These are phyloP conservation scores for Nothoprocta perdicaria DNA, from an alignment of 2,113 vertebrate species.

Conservation along the genomic window DNA sequence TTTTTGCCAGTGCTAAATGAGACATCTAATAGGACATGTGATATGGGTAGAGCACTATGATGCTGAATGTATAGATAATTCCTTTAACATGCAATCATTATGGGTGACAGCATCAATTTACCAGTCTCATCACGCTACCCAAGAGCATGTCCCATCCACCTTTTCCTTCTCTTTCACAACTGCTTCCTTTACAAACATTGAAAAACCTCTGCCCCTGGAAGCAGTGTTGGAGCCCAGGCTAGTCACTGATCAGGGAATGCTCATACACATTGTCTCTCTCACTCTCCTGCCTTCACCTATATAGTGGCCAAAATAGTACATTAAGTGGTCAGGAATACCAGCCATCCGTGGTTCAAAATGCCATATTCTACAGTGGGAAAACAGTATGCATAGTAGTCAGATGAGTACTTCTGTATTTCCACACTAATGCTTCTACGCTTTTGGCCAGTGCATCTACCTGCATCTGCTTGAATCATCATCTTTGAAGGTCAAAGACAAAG, in stretches of 20 bases:
- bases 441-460: neutral
- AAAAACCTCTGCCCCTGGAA: neutral
- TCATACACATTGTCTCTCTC: neutral
- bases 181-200: neutral
- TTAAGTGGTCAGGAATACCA: neutral
- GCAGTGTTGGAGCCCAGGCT: neutral
- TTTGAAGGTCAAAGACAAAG: neutral
- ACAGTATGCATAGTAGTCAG: neutral
- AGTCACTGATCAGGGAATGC: neutral
- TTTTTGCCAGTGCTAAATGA: neutral
- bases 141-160: neutral
- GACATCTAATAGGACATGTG: neutral
- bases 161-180: neutral
- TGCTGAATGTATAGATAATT: neutral
- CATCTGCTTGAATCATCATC: neutral
- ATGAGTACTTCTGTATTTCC: neutral
- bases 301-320: neutral
- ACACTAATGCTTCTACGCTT: neutral
- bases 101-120: neutral
- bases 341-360: neutral
- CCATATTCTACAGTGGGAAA: neutral
- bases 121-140: neutral
- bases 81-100: neutral
- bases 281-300: neutral
- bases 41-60: fast-evolving